phyloP scores from a whole-genome alignment of 2,113 vertebrate genomes.

The Onychostruthus taczanowskii region DNA sequence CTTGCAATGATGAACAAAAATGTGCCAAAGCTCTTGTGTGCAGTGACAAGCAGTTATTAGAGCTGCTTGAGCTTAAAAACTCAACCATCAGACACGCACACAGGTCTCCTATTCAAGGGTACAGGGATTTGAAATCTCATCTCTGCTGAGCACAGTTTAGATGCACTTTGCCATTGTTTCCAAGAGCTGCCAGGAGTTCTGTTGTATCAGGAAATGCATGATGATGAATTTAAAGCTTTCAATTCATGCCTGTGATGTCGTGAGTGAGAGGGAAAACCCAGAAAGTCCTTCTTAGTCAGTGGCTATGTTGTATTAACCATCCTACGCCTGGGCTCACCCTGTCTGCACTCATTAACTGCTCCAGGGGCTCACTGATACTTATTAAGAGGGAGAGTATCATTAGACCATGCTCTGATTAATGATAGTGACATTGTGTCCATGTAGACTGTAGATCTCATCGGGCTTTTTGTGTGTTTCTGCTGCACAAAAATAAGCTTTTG shows the following conservation, averaged over 20 bases:
- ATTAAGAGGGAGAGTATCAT: neutral
- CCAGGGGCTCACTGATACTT: neutral
- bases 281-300: neutral
- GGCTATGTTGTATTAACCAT: neutral
- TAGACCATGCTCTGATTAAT: neutral
- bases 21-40: neutral
- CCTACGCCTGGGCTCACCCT: neutral
- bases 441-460: neutral
- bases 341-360: neutral
- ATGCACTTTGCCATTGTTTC: neutral
- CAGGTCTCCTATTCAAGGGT: neutral
- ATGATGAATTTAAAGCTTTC: neutral
- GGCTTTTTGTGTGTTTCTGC: neutral
- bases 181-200: neutral
- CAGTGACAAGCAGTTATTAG: neutral
- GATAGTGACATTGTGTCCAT: neutral
- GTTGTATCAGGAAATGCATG: neutral
- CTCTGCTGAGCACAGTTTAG: neutral
- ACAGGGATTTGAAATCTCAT: neutral
- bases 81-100: neutral
- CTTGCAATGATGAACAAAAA: neutral
- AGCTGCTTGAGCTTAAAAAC: neutral
- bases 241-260: neutral
- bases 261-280: accelerated
- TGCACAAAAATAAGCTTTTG: neutral